These are phyloP conservation scores for Tetragonula clypearis DNA, from an alignment of 1,140 invertebrate species.

Conservation along the genomic window DNA sequence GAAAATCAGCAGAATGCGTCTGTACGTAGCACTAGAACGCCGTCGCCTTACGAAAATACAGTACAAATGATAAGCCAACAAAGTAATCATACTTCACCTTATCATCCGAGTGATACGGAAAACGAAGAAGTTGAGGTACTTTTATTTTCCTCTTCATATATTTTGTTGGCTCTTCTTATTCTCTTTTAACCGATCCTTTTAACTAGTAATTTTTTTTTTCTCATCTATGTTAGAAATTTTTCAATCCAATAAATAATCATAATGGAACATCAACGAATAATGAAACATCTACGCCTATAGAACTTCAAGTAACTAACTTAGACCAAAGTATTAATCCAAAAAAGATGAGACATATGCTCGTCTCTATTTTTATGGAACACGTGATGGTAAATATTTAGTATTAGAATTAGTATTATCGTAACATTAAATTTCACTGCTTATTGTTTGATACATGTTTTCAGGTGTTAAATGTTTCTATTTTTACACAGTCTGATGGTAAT, in stretches of 20 bases:
- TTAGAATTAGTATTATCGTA: background rate
- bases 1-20: conserved; percentile 69
- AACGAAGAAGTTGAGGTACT: conserved; percentile 78
- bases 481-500: conserved; percentile 87
- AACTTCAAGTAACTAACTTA: conserved; percentile 89
- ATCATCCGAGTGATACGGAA: conserved; percentile 74
- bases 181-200: background rate
- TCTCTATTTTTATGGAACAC: conserved; percentile 86
- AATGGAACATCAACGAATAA: conserved; percentile 63
- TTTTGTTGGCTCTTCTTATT: background rate
- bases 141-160: background rate
- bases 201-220: conserved; percentile 17
- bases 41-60: conserved; percentile 76
- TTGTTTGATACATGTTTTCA: conserved; percentile 73
- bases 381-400: conserved; percentile 83
- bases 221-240: conserved; percentile 72
- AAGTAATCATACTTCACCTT: conserved; percentile 73
- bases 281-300: conserved; percentile 81
- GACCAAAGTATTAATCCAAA: conserved; percentile 88
- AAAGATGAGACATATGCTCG: conserved; percentile 87
- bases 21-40: conserved; percentile 73
- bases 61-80: conserved; percentile 68
- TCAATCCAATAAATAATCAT: conserved; percentile 78
- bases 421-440: background rate
- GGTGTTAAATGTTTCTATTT: conserved; percentile 86